Conservation (phyloP, 2,888 invertebrate species). For the Monopis laevigella region DNA sequence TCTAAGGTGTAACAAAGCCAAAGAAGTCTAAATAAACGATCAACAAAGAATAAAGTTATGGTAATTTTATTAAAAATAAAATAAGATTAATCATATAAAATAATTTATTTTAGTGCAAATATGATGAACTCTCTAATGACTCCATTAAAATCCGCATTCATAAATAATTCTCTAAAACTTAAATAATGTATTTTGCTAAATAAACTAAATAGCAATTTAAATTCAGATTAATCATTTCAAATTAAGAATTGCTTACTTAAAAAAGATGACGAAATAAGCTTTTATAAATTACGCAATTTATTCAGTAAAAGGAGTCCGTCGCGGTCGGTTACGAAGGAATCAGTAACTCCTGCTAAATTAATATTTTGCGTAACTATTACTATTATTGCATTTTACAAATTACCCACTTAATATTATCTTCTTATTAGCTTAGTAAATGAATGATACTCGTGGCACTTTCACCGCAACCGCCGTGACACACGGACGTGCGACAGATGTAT, state of each 20-base stretch:
- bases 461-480: constrained; percentile 30
- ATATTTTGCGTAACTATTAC: constrained; percentile 8
- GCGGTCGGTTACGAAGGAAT: constrained; percentile 10
- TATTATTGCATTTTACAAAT: constrained; percentile 1
- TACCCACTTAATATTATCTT: constrained; percentile 40
- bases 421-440: constrained; percentile 28
- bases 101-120: no score
- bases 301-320: constrained; percentile 7
- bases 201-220: constrained; percentile 1
- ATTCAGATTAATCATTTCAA: constrained; percentile 6
- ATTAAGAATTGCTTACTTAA: neutral
- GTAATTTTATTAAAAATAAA: neutral
- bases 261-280: constrained; percentile 5
- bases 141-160: no score
- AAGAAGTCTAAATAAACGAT: no score
- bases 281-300: constrained; percentile 7
- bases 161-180: neutral
- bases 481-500: constrained; percentile 49
- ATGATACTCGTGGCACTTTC: constrained; percentile 50
- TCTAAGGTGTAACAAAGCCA: no score
- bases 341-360: constrained; percentile 1
- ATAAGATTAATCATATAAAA: no score
- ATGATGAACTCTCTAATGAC: no score
- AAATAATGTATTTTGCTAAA: neutral
- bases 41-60: no score